Conservation (phyloP, 2,113 vertebrate genomes). For the Hystrix cristata region DNA sequence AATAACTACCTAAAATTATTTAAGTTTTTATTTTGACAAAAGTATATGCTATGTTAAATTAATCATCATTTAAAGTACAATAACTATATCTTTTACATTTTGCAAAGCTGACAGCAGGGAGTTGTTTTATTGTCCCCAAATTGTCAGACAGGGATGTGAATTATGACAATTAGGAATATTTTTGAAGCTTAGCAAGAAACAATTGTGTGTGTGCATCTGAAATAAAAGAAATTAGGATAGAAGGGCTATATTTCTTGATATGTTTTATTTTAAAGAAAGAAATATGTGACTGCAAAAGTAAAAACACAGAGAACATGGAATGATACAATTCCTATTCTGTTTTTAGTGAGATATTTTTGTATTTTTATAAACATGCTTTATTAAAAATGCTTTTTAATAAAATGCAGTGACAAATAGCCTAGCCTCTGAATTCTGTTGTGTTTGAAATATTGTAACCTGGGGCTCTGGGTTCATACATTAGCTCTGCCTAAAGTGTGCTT, state of each 20-base stretch:
- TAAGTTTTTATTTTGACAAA: constrained; percentile 48
- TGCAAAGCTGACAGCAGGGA: accelerated
- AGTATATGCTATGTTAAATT: constrained; percentile 35
- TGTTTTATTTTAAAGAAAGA: not conserved
- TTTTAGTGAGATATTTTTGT: constrained; percentile 41
- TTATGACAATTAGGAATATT: constrained; percentile 15
- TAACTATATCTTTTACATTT: constrained; percentile 32
- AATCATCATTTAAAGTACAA: not conserved
- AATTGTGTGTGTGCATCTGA: not conserved
- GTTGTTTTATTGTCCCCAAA: not conserved
- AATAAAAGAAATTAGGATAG: not conserved
- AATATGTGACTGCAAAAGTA: not conserved
- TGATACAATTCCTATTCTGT: not conserved
- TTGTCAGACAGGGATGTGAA: not conserved
- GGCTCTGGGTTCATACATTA: constrained; percentile 65
- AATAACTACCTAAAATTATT: constrained; percentile 51
- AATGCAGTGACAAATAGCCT: not conserved
- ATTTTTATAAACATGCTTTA: not conserved
- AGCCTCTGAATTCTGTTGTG: constrained; percentile 4
- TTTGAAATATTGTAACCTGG: constrained; percentile 66
- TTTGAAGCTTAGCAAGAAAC: constrained; percentile 16
- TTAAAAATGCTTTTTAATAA: constrained; percentile 43
- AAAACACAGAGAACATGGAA: not conserved
- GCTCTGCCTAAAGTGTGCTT: constrained; percentile 68
- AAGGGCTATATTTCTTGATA: not conserved